Conservation (phyloP, 2,113 vertebrate genomes). For the Laterallus jamaicensis region DNA sequence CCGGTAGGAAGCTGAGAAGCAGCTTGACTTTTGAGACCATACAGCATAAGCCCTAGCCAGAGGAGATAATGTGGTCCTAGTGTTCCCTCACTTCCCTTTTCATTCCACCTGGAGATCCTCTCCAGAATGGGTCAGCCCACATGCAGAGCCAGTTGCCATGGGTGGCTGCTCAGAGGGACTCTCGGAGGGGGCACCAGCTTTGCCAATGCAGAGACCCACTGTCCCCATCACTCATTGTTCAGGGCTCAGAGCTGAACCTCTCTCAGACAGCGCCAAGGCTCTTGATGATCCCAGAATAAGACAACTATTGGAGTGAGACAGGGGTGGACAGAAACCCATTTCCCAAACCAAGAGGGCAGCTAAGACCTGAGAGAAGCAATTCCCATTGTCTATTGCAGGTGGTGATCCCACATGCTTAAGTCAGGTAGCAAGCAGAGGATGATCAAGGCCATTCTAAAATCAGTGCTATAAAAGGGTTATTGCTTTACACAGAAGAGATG, state of each 20-base stretch:
- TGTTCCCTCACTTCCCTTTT: neutral
- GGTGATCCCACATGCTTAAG: rapidly evolving
- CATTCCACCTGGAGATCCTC: neutral
- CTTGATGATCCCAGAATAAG: neutral
- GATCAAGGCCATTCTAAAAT: neutral
- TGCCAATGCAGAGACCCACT: rapidly evolving
- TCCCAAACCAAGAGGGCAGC: neutral
- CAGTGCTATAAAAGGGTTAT: neutral
- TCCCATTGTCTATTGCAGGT: neutral
- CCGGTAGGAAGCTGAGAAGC: neutral
- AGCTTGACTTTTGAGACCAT: neutral
- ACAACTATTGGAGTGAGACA: neutral
- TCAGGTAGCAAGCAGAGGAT: neutral
- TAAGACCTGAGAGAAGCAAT: neutral
- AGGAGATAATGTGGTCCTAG: neutral
- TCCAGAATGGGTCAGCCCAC: neutral
- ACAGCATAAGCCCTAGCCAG: rapidly evolving
- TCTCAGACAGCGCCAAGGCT: neutral
- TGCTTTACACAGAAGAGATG: neutral
- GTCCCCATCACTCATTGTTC: rapidly evolving
- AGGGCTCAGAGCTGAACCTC: neutral
- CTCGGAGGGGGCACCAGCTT: neutral
- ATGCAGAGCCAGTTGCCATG: rapidly evolving
- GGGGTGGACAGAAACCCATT: neutral
- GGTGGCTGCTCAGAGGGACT: neutral